These are phyloP conservation scores for Drosophila picticornis DNA, from an alignment of 2,888 invertebrate genomes.

Conservation along the genomic window DNA sequence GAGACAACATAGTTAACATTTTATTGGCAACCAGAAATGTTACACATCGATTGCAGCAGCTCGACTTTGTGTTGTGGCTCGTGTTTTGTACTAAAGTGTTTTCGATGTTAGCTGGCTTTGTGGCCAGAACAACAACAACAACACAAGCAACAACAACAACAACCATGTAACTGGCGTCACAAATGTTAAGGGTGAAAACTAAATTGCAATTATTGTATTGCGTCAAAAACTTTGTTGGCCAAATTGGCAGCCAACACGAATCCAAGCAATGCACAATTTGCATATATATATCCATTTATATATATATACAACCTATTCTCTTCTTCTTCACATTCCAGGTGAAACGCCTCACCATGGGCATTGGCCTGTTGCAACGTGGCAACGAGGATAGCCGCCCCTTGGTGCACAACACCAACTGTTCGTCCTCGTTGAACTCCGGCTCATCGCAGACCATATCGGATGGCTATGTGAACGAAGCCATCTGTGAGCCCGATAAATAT, in stretches of 20 bases:
- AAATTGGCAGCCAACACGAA: conserved; percentile 56
- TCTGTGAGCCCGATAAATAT: conserved; percentile 88
- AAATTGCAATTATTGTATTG: conserved; percentile 65
- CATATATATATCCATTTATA: not conserved
- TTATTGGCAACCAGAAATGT: conserved; percentile 80
- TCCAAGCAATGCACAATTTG: not conserved
- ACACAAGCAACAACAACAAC: conserved; percentile 5
- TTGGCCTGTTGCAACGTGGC: conserved; percentile 89
- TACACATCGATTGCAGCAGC: conserved; percentile 63
- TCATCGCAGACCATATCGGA: conserved; percentile 90
- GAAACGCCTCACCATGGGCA: conserved; percentile 92
- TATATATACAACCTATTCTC: not conserved
- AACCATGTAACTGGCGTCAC: conserved; percentile 26
- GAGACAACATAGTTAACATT: conserved; percentile 63
- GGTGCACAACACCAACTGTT: conserved; percentile 88
- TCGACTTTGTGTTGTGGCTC: conserved; percentile 22
- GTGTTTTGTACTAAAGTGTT: conserved; percentile 61
- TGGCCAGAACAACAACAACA: conserved; percentile 17
- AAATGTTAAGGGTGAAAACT: conserved; percentile 30
- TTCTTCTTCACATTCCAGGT: conserved; percentile 83
- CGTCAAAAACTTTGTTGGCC: conserved; percentile 50
- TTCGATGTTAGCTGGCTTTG: conserved; percentile 70
- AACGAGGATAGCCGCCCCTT: conserved; percentile 91
- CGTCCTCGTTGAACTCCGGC: conserved; percentile 88
- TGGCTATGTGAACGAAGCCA: conserved; percentile 93